phyloP scores from a whole-genome alignment of 1,140 invertebrate genomes.

The Phortica variegata region DNA sequence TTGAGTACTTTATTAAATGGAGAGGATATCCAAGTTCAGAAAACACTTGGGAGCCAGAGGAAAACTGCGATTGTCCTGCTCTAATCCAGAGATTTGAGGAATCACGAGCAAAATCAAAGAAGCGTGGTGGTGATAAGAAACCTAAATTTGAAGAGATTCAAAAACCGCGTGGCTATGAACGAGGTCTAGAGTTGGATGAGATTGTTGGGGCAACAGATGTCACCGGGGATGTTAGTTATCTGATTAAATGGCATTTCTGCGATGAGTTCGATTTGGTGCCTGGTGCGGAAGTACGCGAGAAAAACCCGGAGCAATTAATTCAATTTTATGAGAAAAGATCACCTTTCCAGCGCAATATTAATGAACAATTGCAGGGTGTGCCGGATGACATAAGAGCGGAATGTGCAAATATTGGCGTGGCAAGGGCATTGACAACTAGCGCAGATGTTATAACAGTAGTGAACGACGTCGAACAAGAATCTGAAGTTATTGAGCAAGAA shows the following conservation, averaged over 20 bases:
- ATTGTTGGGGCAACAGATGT: constrained; percentile 77
- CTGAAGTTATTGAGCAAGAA: background rate
- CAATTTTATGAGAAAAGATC: constrained; percentile 49
- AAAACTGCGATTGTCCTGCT: constrained; percentile 90
- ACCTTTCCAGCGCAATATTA: constrained; percentile 35
- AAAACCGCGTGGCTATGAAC: constrained; percentile 69
- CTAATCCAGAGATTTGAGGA: constrained; percentile 87
- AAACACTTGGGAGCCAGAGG: constrained; percentile 87
- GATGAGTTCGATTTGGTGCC: constrained; percentile 48
- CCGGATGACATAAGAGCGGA: constrained; percentile 32
- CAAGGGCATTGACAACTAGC: background rate
- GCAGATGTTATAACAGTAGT: constrained; percentile 2
- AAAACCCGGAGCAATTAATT: constrained; percentile 45
- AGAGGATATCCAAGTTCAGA: constrained; percentile 61
- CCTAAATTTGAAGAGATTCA: constrained; percentile 51
- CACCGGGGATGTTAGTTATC: constrained; percentile 42
- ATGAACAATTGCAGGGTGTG: constrained; percentile 37
- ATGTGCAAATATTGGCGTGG: constrained; percentile 23
- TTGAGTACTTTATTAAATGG: constrained; percentile 57
- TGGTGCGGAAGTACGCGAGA: constrained; percentile 31
- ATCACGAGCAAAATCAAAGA: constrained; percentile 66
- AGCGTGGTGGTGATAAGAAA: constrained; percentile 58
- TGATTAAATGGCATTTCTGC: constrained; percentile 48
- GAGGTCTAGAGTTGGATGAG: constrained; percentile 86
- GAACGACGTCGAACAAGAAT: constrained; percentile 1